Evolutionary conservation across 1,140 invertebrate genomes (phyloP), one percentile per base, ranked within the genome.

Genomic region (Platyscapa corneri): DNA sequence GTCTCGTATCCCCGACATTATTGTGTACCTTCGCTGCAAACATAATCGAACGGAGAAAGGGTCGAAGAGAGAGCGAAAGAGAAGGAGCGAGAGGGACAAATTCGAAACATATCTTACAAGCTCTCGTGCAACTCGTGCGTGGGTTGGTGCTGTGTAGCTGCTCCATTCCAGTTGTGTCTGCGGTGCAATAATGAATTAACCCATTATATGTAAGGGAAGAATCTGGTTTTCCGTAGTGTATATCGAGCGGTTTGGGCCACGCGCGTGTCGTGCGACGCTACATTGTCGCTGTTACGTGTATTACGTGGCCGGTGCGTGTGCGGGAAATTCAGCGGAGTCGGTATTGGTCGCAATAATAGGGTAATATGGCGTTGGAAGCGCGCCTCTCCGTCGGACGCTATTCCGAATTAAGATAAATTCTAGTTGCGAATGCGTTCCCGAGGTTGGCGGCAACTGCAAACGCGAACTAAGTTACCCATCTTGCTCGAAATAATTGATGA

Each of bases 201-300:
- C 39, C 70, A 74, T 74, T 74, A 42, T 34, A 74, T 42, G n/a
- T 42, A 42, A 74, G 70, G 70, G 70, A 74, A 74, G 70, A 74
- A 74, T 23, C 37, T 39, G 70, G 37, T 74, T 42, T 37, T 74
- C 70, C 70, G 70, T 20, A 74, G 70, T 74, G n/a, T 74, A 46
- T 46, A 42, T 42, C 70, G 70, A 42, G 70, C 20, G 37, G 23
- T 8, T n/a, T 6, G 20, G 37, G 42, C 37, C 42, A 39, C 70
- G 42, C 70, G 70, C 70, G 37, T 42, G 56, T 10, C 56, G 7
- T 27, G 10, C 56, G 27, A 2, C 23, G 23, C 3, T 60, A 39
- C n/a, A 74, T 70, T 70, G 67, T 30, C 37, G 42, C 37, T 3
- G 37, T 42, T 74, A 12, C 70, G 39, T n/a, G 37, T 42, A 42